Evolutionary conservation across 2,113 vertebrate genomes (phyloP), one percentile per base, ranked within the genome.

Genomic region (Alces alces): DNA sequence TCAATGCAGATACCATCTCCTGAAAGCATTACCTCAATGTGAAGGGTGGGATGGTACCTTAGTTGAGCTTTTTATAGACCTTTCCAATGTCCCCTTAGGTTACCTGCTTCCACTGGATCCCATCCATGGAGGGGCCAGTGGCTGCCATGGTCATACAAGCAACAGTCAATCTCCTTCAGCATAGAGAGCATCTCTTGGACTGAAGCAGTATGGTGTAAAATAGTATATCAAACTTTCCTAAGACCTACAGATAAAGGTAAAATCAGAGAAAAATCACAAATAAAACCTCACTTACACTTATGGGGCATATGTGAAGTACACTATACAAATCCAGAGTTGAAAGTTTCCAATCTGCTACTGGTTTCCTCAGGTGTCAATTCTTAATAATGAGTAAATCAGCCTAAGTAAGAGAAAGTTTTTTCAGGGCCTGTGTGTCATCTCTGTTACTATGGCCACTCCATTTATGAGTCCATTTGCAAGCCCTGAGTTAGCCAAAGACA

Each of bases 61-160:
- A 10, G 2, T 19, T 73, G 52, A 21, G 43, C 1, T 83, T 76
- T 54, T 14, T 17, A 21, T 43, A 15, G 54, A 27, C 12, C 23
- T 70, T 93, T 43, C 61, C 28, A 60, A 5, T 60, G 2, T 19
- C 39, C 10, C 47, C 17, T 47, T 25, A 33, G 11, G 3, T 80
- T 60, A 80, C 33, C 0, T 36, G 19, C 25, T 39, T 85, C 55
- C 12, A 39, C 12, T 36, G 45, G 12, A 36, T 30, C 9, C 8
- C 12, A 4, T 47, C 2, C 5, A 16, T 21, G 4, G 9, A 12
- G 11, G 60, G 10, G 10, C 3, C 43, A 14, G 6, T 16, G 7
- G 30, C 2, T 13, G 0, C 7, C 11, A 45, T 52, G 3, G 12
- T 47, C 19, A 50, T 1, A 2, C 39, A 17, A 19, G 13, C n/a